Base-by-base conservation (phyloP, 2,797 vertebrate genomes). In the Oreochromis mossambicus region DNA sequence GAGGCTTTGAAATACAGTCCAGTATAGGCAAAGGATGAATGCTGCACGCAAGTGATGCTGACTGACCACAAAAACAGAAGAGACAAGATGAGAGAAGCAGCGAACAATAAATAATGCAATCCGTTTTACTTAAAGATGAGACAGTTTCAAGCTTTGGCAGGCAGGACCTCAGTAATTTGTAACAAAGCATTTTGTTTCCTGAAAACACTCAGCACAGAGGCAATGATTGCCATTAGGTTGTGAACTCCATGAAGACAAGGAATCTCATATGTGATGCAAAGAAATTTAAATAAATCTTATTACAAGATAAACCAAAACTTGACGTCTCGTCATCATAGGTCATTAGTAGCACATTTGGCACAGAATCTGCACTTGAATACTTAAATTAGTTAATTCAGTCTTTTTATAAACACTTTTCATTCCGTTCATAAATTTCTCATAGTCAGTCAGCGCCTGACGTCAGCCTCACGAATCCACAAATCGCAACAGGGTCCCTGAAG, bases 401-500 rank as follows among this genome's bases (percentile, higher is more conserved):
- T 38, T 78, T 14, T 61, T 63, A 82, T 19, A 84, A 81, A 79
- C 19, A 66, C 10, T 38, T 38, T 41, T 50, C 36, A 43, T 6
- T 77, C 6, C n/a, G 5, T 77, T 56, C 55, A 77, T 21, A 19
- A 8, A 15, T 38, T 76, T 85, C 2, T 73, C 2, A 21, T 84
- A 41, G 79, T 70, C 58, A 14, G 32, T 68, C 50, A 8, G 19
- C 4, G 17, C 13, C 46, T 8, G 2, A 66, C 6, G 17, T 38
- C 46, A 8, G 36, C 68, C 38, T 94, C 92, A 94, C 51, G 90
- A 92, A 58, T 96, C 96, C 48, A 95, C 90, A 88, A 89, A 94
- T 79, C 96, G 88, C 38, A 97, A 86, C 79, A 97, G 43, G 5
- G 90, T 94, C 36, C 97, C 96, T 6, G 96, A 95, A 13, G 96